Evolutionary conservation across 2,797 vertebrate species (phyloP), one percentile per base, ranked within the genome.

Genomic region (Melanotaenia boesemani): DNA sequence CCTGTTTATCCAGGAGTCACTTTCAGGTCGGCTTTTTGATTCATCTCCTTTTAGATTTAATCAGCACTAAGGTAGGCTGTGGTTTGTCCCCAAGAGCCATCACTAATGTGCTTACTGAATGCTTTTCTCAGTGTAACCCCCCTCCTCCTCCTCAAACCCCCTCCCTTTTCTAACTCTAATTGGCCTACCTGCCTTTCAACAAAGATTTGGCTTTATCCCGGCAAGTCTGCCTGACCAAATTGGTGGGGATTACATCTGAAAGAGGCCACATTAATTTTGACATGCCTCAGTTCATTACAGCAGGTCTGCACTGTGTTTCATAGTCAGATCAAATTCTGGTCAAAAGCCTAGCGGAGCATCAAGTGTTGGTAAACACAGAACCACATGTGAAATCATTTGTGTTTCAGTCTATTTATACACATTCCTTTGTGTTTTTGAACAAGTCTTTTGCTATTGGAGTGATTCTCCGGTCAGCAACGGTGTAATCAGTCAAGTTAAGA

Each of bases 21-120:
- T 97, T 97, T 96, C 96, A 96, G 96, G 93, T 94, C 95, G 93
- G 92, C 93, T 94, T 93, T 96, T 95, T 95, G 95, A 97, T 97
- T 96, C 96, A 96, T 96, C 96, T 96, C 93, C 95, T 95, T 95
- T 96, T 95, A 97, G 97, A 98, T 98, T 95, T 96, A 97, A 98
- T 98, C 97, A 96, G 96, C 95, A 95, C 95, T 96, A 95, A 96
- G 95, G 96, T 97, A 80, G 57, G 80, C 83, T 84, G 96, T 96
- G 96, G 96, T 96, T 96, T 97, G 96, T 97, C 96, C 96, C 96
- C 96, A 95, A 97, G 96, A 97, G 96, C 96, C 96, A 96, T 94
- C 94, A 93, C 96, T 97, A 98, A 98, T 97, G 96, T 97, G 95
- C 95, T 98, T 97, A 96, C 95, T 97, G 96, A 97, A 97, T 96